Conservation (phyloP, 2,888 invertebrate species). For the Bombylius discolor region DNA sequence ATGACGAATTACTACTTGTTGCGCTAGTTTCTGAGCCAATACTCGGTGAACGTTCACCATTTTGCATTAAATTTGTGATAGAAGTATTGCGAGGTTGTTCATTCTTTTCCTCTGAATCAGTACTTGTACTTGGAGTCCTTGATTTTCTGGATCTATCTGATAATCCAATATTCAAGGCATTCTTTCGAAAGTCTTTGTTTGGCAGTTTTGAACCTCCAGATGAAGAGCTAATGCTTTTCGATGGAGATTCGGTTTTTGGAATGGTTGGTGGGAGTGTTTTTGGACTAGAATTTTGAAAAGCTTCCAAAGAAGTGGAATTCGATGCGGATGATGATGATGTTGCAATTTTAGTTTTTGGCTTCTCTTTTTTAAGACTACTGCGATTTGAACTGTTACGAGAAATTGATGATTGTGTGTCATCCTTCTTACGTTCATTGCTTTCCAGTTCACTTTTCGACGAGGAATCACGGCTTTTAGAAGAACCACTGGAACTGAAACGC, state of each 20-base stretch:
- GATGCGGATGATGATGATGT: constrained; percentile 6
- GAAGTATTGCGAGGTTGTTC: constrained; percentile 10
- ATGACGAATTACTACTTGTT: constrained; percentile 30
- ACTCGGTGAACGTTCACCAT: constrained; percentile 37
- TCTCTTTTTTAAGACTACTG: not conserved
- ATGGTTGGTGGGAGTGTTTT: constrained; percentile 21
- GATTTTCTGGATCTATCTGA: constrained; percentile 33
- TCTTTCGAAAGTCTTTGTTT: constrained; percentile 64
- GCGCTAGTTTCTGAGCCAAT: constrained; percentile 40
- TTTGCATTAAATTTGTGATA: constrained; percentile 16
- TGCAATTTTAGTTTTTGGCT: constrained; percentile 2
- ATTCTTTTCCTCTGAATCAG: constrained; percentile 26
- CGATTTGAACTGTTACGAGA: constrained; percentile 8
- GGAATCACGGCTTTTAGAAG: constrained; percentile 12
- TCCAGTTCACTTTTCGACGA: constrained; percentile 16
- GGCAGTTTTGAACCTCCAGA: constrained; percentile 38
- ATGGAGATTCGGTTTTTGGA: constrained; percentile 32
- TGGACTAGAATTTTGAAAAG: not conserved
- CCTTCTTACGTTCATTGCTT: constrained; percentile 15
- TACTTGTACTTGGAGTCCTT: constrained; percentile 34
- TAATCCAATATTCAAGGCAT: constrained; percentile 53
- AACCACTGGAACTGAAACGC: constrained; percentile 15
- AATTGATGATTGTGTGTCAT: constrained; percentile 8
- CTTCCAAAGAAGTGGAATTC: not conserved
- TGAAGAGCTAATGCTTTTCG: constrained; percentile 35